A percentile compares a stretch with the other conserved stretches of the same genome.
phyloP scores from a whole-genome alignment of 2,797 vertebrate species.

The Thripadectes ignobilis region DNA sequence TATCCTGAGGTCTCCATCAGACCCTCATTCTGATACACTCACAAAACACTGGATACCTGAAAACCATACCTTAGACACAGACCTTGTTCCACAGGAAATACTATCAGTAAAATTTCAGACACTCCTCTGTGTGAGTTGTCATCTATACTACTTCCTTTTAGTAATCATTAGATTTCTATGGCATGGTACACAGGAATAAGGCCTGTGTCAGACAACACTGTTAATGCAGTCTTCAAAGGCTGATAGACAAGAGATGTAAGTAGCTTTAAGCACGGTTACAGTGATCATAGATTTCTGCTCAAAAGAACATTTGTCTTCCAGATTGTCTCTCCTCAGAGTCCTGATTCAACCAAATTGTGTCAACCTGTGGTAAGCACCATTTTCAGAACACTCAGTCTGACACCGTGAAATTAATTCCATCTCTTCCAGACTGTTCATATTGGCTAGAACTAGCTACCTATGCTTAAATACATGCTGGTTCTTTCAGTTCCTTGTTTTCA shows the following conservation, averaged over 20 bases:
- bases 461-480: neutral
- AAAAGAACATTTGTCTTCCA: neutral
- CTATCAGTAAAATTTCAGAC: neutral
- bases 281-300: neutral
- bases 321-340: neutral
- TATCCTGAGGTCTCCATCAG: neutral
- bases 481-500: neutral
- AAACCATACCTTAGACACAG: neutral
- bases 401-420: neutral
- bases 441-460: neutral
- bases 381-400: neutral
- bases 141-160: neutral
- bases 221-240: neutral
- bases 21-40: neutral
- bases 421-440: neutral
- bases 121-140: neutral
- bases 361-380: neutral
- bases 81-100: neutral
- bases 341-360: neutral
- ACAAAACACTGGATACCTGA: neutral
- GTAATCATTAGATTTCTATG: neutral
- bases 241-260: neutral
- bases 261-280: neutral
- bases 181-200: neutral
- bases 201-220: neutral